phyloP scores from a whole-genome alignment of 1,140 invertebrate species.

The Sesamia nonagrioides region DNA sequence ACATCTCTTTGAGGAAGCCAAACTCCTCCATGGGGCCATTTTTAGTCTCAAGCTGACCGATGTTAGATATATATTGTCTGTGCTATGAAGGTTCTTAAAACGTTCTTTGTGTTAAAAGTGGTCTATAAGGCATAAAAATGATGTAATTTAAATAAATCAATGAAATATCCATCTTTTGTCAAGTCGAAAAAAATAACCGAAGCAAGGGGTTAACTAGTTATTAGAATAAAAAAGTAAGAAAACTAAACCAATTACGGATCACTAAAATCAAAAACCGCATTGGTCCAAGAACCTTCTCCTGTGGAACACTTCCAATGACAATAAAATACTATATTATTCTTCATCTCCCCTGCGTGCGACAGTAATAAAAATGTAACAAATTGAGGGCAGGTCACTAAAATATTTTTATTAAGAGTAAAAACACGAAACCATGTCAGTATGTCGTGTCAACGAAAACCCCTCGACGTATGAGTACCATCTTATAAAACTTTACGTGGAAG shows the following conservation, averaged over 20 bases:
- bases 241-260: not conserved
- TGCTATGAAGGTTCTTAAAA: too few species aligned
- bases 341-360: constrained; percentile 12
- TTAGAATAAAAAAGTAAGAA: too few species aligned
- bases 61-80: too few species aligned
- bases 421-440: constrained; percentile 38
- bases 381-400: constrained; percentile 33
- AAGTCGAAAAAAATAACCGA: too few species aligned
- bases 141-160: too few species aligned
- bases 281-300: constrained; percentile 7
- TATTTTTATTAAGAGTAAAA: constrained; percentile 45
- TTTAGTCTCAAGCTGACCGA: too few species aligned
- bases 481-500: constrained; percentile 42
- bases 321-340: constrained; percentile 25
- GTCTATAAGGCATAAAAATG: too few species aligned
- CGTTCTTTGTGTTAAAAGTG: too few species aligned
- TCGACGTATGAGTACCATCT: not conserved
- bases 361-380: constrained; percentile 27
- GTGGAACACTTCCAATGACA: not conserved
- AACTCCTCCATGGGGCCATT: too few species aligned
- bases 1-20: too few species aligned
- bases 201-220: too few species aligned
- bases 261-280: not conserved
- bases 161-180: too few species aligned
- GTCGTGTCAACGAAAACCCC: constrained; percentile 37